Evolutionary conservation across 2,797 vertebrate species (phyloP), one percentile per base, ranked within the genome.

Genomic region (Simalia tracyae): DNA sequence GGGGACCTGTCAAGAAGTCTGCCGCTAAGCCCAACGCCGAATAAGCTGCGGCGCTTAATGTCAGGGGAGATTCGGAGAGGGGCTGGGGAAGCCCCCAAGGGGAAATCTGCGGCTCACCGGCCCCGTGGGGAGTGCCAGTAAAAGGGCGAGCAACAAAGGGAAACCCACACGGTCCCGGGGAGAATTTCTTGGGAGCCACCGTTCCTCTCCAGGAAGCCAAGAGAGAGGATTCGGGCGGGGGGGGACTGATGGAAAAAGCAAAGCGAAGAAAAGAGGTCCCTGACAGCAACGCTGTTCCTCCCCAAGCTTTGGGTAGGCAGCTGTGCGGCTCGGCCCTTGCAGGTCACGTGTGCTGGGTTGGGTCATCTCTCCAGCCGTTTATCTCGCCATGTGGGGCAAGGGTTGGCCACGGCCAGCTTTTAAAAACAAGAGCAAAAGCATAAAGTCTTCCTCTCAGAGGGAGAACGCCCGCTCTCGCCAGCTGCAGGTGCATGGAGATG

Each of bases 11-110:
- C 92, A 96, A 94, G 85, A 92, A 95, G 90, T 59, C 0, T 1
- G 0, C 94, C 94, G 0, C 94, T 96, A 97, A 97, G 96, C 96
- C 96, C 95, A 94, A 95, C 94, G 95, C 94, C 95, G 91, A 96
- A 96, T 97, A 95, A 97, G 96, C 96, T 3, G 92, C 9, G 91
- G 92, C 42, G 96, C 96, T 97, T 97, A 97, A 96, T 95, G 96
- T 97, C 96, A 96, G 92, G 94, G 95, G 94, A 96, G 96, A 95
- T 93, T 95, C 95, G 92, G 93, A 96, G 19, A 95, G 94, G 91
- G n/a, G n/a, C 28, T 68, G 93, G 95, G 95, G 94, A 95, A 97
- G 90, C 94, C 96, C 95, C 56, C 22, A 89, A 94, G 95, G 95
- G 95, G 95, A 95, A 92, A 96, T 89, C 93, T 54, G 50, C 50